Evolutionary conservation across 2,113 vertebrate genomes (phyloP).

Genomic region (Hiodon alosoides): DNA sequence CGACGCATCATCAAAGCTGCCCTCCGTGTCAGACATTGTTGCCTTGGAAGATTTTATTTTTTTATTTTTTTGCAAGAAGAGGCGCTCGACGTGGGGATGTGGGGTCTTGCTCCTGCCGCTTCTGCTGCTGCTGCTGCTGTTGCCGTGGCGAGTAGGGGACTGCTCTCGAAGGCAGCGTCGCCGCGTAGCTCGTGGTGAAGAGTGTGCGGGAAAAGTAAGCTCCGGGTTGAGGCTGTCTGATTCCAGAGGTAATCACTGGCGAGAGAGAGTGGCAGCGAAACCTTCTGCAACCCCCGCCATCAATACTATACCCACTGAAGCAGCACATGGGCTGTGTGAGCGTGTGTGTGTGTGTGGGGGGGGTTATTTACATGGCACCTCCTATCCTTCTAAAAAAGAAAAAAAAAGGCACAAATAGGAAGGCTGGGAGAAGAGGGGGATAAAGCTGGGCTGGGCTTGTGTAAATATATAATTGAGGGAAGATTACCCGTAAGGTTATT

Average conservation of each 20-base stretch:
- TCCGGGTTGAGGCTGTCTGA: slow-evolving; percentile 33
- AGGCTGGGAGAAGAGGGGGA: not conserved
- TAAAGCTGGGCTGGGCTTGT: slow-evolving; percentile 1
- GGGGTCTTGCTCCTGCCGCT: not conserved
- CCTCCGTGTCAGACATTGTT: slow-evolving; percentile 58
- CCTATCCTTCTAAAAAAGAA: slow-evolving; percentile 20
- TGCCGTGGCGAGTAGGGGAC: slow-evolving; percentile 31
- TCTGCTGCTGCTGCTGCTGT: slow-evolving; percentile 28
- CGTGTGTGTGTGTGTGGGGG: not conserved
- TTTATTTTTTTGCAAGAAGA: not conserved
- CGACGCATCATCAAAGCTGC: slow-evolving; percentile 61
- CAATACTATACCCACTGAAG: slow-evolving; percentile 32
- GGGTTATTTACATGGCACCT: slow-evolving; percentile 43
- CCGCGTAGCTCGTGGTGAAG: slow-evolving; percentile 34
- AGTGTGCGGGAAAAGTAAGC: slow-evolving; percentile 1
- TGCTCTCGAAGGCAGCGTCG: slow-evolving; percentile 28
- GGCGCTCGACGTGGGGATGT: not conserved
- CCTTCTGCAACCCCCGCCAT: slow-evolving; percentile 19
- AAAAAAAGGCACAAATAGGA: not conserved
- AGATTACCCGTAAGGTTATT: slow-evolving; percentile 17
- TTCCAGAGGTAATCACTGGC: slow-evolving; percentile 26
- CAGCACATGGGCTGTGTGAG: slow-evolving; percentile 19
- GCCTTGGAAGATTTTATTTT: slow-evolving; percentile 12
- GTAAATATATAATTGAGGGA: slow-evolving; percentile 11
- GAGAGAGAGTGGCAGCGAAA: slow-evolving; percentile 16